Base-by-base conservation (phyloP, 92 coral and sea anemone genomes). In the Parazoanthus darwini region DNA sequence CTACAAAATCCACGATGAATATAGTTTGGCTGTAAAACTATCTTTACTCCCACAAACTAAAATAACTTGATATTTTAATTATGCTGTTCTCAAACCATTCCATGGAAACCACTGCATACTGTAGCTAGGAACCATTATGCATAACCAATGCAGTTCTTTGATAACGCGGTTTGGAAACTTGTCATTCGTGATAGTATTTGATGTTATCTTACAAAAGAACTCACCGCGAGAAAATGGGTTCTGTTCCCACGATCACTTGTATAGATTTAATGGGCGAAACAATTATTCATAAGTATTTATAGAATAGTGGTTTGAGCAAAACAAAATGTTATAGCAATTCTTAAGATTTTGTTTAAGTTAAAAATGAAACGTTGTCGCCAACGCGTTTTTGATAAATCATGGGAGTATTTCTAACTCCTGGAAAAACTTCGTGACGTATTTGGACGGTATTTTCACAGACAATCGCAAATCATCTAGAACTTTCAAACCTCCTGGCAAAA, bases 181-280 rank as follows among this genome's bases (percentile, higher is more conserved):
- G 79, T 42, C 29, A 10, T 76, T 36, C 80, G 80, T 76, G 51
- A 76, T 76, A 2, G 80, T 2, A 33, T 72, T 33, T 76, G 80
- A 76, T 43, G 51, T 20, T 76, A 18, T 43, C 48, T 6, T 39
- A 76, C 80, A 74, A 74, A 33, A 74, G 78, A 74, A 36, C 44
- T 22, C 78, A 36, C 78, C 5, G 23, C 78, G 23, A 74, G 78
- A 74, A 46, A 37, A 74, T 36, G 14, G 46, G 38, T 37, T 23
- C 4, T 76, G 48, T 39, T 76, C 80, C 80, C 80, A 76, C 80
- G 51, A 39, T 76, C 80, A 20, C 54, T 76, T 76, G n/a, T 25
- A 6, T 11, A 22, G 50, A 9, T 76, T 16, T 76, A 20, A 76
- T 76, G 39, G 80, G 3, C 5, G 26, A 37, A 5, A 54, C 14